Conservation (phyloP, 2,797 vertebrate species). For the Emydoidea blandingii region DNA sequence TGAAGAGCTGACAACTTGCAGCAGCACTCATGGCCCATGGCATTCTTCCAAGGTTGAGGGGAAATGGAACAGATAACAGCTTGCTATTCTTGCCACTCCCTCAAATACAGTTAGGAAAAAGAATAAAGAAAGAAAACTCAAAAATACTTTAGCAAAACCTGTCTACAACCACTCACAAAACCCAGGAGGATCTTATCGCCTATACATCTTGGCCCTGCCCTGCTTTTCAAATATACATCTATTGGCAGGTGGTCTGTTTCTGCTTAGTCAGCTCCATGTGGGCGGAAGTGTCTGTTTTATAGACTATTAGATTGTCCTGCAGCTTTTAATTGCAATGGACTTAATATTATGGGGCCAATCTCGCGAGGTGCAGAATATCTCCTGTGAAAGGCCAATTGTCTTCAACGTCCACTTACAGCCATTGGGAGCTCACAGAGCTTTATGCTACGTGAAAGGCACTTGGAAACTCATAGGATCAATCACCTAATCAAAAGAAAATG, state of each 20-base stretch:
- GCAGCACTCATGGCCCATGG: not conserved
- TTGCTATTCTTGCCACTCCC: not conserved
- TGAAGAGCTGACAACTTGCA: slow-evolving; percentile 21
- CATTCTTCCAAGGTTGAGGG: not conserved
- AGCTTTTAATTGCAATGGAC: not conserved
- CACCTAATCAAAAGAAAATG: not conserved
- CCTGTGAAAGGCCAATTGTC: not conserved
- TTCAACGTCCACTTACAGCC: not conserved
- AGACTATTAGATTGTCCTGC: too few species aligned
- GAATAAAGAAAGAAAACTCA: not conserved
- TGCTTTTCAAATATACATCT: not conserved
- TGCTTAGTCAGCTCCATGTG: not conserved
- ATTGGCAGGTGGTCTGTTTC: not conserved
- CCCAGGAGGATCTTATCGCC: not conserved
- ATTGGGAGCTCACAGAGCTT: not conserved
- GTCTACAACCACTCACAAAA: not conserved
- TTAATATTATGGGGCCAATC: too few species aligned
- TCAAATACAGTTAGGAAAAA: not conserved
- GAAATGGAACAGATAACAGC: not conserved
- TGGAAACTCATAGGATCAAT: not conserved
- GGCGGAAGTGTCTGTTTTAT: not conserved
- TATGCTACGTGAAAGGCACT: not conserved
- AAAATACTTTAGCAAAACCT: not conserved
- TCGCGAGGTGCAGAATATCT: not conserved
- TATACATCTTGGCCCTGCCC: too few species aligned